These are phyloP conservation scores for Orbicella faveolata DNA, from an alignment of 64 coral and sea anemone species.

Conservation along the genomic window DNA sequence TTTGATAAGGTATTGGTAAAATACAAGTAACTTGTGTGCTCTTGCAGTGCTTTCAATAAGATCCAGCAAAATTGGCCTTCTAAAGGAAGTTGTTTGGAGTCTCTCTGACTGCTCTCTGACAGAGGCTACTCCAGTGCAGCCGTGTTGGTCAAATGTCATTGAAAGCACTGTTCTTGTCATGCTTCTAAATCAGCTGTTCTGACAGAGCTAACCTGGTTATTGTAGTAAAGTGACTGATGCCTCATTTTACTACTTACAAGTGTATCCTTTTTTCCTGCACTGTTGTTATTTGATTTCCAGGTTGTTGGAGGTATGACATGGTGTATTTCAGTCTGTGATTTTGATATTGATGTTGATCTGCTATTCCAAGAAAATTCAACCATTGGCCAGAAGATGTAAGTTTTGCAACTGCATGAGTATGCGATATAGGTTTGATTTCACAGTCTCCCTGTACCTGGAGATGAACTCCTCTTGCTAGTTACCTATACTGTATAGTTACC, in stretches of 20 bases:
- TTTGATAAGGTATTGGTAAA: conserved; percentile 86
- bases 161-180: too few relatives aligned
- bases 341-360: conserved; percentile 98
- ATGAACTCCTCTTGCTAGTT: too few relatives aligned
- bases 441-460: too few relatives aligned
- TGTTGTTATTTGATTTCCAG: conserved; percentile 20
- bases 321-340: conserved; percentile 97
- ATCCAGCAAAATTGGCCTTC: too few relatives aligned
- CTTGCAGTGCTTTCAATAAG: not conserved
- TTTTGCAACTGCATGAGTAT: not conserved
- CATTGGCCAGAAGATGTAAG: conserved; percentile 99
- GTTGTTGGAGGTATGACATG: conserved; percentile 99
- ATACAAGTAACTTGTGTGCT: not conserved
- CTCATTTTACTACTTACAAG: not conserved
- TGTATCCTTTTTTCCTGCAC: not conserved
- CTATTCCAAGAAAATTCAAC: conserved; percentile 99
- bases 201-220: too few relatives aligned
- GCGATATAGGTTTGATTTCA: not conserved
- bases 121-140: too few relatives aligned
- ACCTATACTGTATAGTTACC: too few relatives aligned
- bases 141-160: too few relatives aligned
- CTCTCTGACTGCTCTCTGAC: too few relatives aligned
- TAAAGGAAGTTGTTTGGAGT: too few relatives aligned
- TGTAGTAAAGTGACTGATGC: too few relatives aligned
- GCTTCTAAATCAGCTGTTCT: too few relatives aligned